Evolutionary conservation across 2,888 invertebrate species (phyloP).

Genomic region (Pseudococcus longispinus): DNA sequence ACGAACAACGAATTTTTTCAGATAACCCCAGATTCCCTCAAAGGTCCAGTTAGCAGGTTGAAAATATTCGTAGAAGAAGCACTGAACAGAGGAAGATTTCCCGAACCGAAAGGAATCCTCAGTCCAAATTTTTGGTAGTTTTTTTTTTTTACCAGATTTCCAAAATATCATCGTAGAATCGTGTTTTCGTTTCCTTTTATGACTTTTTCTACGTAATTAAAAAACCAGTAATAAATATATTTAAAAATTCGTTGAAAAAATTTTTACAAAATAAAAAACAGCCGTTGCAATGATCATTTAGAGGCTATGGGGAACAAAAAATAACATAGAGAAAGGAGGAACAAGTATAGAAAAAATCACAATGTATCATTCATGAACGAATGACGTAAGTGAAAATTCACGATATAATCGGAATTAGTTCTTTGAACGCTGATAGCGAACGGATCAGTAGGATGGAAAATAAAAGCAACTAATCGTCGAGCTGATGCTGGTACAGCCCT

Average conservation of each 20-base stretch:
- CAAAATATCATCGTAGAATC: background rate
- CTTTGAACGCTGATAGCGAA: constrained; percentile 95
- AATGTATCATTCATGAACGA: background rate
- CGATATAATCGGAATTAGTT: constrained; percentile 89
- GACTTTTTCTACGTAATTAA: background rate
- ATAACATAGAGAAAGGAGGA: background rate
- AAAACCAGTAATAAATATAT: background rate
- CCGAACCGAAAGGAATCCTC: constrained; percentile 73
- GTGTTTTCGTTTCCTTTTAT: background rate
- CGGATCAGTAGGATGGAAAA: constrained; percentile 95
- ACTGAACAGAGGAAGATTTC: constrained; percentile 70
- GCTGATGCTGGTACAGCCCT: constrained; percentile 71
- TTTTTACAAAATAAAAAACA: background rate
- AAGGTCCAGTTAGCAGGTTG: constrained; percentile 80
- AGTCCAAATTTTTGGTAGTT: constrained; percentile 70
- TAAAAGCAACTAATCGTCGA: constrained; percentile 87
- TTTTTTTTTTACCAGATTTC: background rate
- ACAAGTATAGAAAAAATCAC: background rate
- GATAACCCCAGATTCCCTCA: constrained; percentile 69
- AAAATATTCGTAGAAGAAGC: constrained; percentile 76
- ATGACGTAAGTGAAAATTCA: constrained; percentile 87
- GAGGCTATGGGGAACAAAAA: background rate
- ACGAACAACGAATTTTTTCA: constrained; percentile 61
- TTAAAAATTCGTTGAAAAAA: background rate
- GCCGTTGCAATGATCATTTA: background rate